A percentile compares a stretch with the other conserved stretches of the same genome.
These are phyloP conservation scores for Hydraecia micacea DNA, from an alignment of 2,888 invertebrate species.

Conservation along the genomic window DNA sequence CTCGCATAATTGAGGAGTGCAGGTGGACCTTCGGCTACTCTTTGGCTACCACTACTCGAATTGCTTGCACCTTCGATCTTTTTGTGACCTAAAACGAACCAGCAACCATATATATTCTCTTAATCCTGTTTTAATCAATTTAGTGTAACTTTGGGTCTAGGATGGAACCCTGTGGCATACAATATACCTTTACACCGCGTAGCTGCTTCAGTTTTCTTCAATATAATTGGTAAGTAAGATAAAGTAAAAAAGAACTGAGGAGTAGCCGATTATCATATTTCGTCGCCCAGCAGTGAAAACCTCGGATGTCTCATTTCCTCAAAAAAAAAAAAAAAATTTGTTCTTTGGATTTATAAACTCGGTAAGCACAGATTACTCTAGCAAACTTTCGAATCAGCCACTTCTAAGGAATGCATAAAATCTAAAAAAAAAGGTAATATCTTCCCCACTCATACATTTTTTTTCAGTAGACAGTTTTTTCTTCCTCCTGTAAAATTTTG, in stretches of 20 bases:
- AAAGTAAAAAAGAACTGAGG: neutral
- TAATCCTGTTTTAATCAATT: neutral
- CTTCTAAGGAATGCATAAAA: too few species aligned
- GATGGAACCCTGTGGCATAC: neutral
- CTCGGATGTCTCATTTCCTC: too few species aligned
- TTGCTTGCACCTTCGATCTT: neutral
- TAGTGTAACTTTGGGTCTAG: neutral
- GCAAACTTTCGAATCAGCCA: too few species aligned
- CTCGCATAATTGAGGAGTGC: neutral
- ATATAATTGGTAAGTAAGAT: neutral
- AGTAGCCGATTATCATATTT: neutral
- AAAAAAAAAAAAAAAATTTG: too few species aligned
- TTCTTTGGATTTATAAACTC: too few species aligned
- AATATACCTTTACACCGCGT: neutral
- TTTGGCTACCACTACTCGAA: neutral
- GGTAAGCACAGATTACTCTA: too few species aligned
- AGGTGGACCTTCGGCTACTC: neutral
- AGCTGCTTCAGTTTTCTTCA: neutral
- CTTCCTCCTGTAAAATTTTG: too few species aligned
- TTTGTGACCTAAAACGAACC: neutral
- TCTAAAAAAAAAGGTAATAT: too few species aligned
- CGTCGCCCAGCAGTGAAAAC: too few species aligned
- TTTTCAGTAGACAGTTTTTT: too few species aligned
- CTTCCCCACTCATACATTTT: too few species aligned
- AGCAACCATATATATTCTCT: neutral